phyloP scores from a whole-genome alignment of 1,140 invertebrate genomes.

The Eumaeus atala region DNA sequence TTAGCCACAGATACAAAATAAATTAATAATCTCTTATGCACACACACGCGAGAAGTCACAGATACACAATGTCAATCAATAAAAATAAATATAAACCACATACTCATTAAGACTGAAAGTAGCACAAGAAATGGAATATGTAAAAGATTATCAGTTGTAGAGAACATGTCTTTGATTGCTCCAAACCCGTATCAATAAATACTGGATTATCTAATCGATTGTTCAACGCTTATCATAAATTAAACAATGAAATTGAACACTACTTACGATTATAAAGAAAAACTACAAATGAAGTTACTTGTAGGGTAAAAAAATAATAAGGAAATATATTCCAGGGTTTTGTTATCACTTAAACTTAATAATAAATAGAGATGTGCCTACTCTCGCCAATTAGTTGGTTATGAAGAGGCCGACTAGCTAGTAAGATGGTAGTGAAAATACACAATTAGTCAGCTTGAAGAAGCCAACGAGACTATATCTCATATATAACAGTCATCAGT shows the following conservation, averaged over 20 bases:
- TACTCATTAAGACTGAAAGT: neutral
- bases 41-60: conserved; percentile 5
- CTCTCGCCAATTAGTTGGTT: too few relatives aligned
- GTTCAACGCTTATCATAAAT: conserved; percentile 26
- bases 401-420: too few relatives aligned
- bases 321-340: conserved; percentile 46
- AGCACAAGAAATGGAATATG: too few relatives aligned
- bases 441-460: too few relatives aligned
- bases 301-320: conserved; percentile 71
- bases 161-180: neutral
- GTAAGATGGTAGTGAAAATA: too few relatives aligned
- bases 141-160: neutral
- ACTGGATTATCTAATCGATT: conserved; percentile 5
- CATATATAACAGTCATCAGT: too few relatives aligned
- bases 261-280: conserved; percentile 62
- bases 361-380: conserved; percentile 3
- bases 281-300: conserved; percentile 69
- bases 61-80: neutral
- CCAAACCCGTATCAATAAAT: conserved; percentile 12
- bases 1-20: conserved; percentile 13
- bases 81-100: conserved; percentile 7
- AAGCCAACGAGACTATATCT: too few relatives aligned
- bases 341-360: conserved; percentile 31
- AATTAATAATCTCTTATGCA: conserved; percentile 16
- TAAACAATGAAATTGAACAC: conserved; percentile 46